Base-by-base conservation (phyloP, 1,140 invertebrate species). In the Coenobita brevimanus region DNA sequence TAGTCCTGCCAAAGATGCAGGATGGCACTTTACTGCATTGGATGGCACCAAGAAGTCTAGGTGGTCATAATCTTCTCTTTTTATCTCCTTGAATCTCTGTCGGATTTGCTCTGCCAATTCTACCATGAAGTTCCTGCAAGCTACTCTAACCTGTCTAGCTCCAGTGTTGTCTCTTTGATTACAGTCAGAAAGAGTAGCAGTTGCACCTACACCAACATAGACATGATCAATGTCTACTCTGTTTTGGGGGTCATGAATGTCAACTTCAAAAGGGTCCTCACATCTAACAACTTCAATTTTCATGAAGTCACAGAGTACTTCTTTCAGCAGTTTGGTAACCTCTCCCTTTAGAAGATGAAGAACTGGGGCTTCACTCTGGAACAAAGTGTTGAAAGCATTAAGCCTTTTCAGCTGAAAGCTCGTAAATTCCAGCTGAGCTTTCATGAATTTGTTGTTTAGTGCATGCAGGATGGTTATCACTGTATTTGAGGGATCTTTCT, bases 351-450 rank as follows among this genome's bases (percentile, higher is more conserved):
- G 67, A 46, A 57, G 76, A n/a, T 83, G 64, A 50, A 73, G 81
- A 73, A 46, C 64, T 30, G 81, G 81, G 57, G 64, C 38, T 50
- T 50, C 46, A 24, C 81, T 83, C 64, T 83, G 81, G 54, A 83
- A 46, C 15, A 83, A 33, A 24, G 43, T 79, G 67, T 83, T 83
- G 67, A 69, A 71, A 73, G 50, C 46, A 82, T 82, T 82, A 30
- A 82, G 6, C 64, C 69, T 69, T 69, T n/a, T 36, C 15, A 82
- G 24, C 80, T 82, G 80, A 67, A 67, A 82, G 41, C 80, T 71
- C 17, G 69, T 82, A 43, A 69, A 82, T 69, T 82, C 57, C 80
- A 82, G 33, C 79, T 82, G 80, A 82, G 41, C 80, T 82, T 82
- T 46, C 36, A 43, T 41, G 62, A 41, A 82, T 81, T 13, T 81